These are phyloP conservation scores for Amitus sp. DNA, from an alignment of 2,888 invertebrate genomes.

Conservation along the genomic window DNA sequence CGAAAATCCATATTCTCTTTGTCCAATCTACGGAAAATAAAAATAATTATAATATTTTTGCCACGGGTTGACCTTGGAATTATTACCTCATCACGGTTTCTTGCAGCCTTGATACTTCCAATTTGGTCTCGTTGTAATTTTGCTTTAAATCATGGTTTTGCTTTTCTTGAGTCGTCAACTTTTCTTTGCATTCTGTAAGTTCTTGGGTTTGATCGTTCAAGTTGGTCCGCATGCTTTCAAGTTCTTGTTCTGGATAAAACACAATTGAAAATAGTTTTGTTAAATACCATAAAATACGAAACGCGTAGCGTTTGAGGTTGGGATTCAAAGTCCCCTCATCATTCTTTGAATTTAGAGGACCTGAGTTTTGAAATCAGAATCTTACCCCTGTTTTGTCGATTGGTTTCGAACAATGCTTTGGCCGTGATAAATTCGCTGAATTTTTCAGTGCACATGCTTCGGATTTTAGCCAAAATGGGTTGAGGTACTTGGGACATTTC, in stretches of 20 bases:
- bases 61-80: background rate
- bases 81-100: slow-evolving; percentile 70
- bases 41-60: background rate
- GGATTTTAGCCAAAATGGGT: slow-evolving; percentile 72
- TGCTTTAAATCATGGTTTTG: slow-evolving; percentile 66
- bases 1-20: slow-evolving; percentile 75
- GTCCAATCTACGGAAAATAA: slow-evolving; percentile 66
- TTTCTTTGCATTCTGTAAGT: slow-evolving; percentile 28
- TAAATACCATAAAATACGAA: background rate
- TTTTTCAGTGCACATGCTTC: slow-evolving; percentile 70
- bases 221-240: slow-evolving; percentile 15
- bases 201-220: slow-evolving; percentile 15
- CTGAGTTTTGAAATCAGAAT: too few species aligned
- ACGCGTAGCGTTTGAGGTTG: too few species aligned
- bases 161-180: slow-evolving; percentile 28
- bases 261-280: background rate
- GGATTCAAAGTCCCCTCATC: too few species aligned
- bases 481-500: slow-evolving; percentile 70
- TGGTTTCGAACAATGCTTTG: slow-evolving; percentile 78
- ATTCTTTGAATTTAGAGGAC: background rate
- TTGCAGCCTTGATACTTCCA: slow-evolving; percentile 74
- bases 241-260: slow-evolving; percentile 17
- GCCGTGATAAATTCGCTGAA: slow-evolving; percentile 79
- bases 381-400: slow-evolving; percentile 73
- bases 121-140: slow-evolving; percentile 72